Conservation (phyloP, 2,797 vertebrate genomes). For the Staurois parvus region DNA sequence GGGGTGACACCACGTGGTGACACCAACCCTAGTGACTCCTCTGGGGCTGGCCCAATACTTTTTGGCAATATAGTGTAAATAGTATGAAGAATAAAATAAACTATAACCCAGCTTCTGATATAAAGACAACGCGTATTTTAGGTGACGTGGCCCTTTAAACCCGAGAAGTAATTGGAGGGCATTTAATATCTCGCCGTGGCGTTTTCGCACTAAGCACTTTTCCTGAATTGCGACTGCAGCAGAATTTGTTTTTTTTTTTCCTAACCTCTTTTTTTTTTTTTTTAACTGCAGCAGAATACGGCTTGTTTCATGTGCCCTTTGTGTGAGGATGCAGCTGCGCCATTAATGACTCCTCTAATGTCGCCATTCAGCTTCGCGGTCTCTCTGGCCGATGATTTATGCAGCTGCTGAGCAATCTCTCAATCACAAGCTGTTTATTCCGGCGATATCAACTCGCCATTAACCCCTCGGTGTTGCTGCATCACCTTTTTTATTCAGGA, state of each 20-base stretch:
- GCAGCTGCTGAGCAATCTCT: background rate
- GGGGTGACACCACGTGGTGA: too few species aligned
- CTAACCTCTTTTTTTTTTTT: background rate
- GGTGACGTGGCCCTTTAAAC: background rate
- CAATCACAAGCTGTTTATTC: conserved; percentile 35
- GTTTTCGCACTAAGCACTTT: conserved; percentile 13
- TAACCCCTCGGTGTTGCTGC: background rate
- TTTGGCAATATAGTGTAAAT: too few species aligned
- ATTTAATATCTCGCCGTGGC: background rate
- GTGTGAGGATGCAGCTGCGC: conserved; percentile 27
- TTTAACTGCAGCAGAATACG: background rate
- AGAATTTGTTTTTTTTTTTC: conserved; percentile 1
- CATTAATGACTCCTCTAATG: background rate
- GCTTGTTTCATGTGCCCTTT: background rate
- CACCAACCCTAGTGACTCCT: too few species aligned
- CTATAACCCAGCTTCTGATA: too few species aligned
- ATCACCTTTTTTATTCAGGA: too few species aligned
- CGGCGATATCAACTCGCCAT: background rate
- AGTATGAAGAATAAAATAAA: too few species aligned
- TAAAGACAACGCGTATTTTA: too few species aligned
- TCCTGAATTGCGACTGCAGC: conserved; percentile 18
- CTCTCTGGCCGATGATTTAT: background rate
- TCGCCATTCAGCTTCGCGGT: background rate
- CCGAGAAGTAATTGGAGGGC: background rate
- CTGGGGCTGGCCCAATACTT: too few species aligned